A percentile compares a stretch with the other conserved stretches of the same genome.
phyloP scores from a whole-genome alignment of 2,113 vertebrate genomes.

The Mustela lutreola region DNA sequence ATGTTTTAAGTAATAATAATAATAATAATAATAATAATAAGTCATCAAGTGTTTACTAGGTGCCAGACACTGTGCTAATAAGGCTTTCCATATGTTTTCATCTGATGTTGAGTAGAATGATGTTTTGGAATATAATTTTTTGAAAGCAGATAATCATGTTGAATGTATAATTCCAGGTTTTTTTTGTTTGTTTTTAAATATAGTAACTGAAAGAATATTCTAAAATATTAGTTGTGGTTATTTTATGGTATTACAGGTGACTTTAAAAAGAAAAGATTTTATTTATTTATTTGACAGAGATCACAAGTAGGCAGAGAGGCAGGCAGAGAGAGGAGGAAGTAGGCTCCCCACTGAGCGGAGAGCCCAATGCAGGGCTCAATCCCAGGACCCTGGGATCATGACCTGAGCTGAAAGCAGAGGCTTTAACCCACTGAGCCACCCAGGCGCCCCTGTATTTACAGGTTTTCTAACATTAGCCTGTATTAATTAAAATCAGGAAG shows the following conservation, averaged over 20 bases:
- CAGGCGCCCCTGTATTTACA: background rate
- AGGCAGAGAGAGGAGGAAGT: too few relatives aligned
- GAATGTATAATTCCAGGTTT: background rate
- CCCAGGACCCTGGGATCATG: too few relatives aligned
- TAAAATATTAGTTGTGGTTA: slow-evolving; percentile 11
- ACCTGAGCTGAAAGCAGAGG: too few relatives aligned
- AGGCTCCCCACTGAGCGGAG: too few relatives aligned
- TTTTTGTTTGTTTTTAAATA: background rate
- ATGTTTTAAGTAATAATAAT: slow-evolving; percentile 10
- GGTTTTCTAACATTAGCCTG: slow-evolving; percentile 20
- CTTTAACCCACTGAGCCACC: too few relatives aligned
- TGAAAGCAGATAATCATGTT: background rate
- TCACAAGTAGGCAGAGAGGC: too few relatives aligned
- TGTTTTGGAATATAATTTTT: slow-evolving; percentile 51
- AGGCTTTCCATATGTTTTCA: background rate
- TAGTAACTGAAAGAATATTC: slow-evolving; percentile 6
- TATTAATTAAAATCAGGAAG: slow-evolving; percentile 31
- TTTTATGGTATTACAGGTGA: background rate
- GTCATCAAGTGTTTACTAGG: background rate
- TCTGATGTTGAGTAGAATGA: slow-evolving; percentile 13
- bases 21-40: background rate
- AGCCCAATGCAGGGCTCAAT: too few relatives aligned
- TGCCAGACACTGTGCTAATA: background rate
- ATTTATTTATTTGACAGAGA: too few relatives aligned
- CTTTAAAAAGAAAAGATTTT: background rate